Conservation (phyloP, 1,140 invertebrate species). For the Caenorhabditis brenneri region DNA sequence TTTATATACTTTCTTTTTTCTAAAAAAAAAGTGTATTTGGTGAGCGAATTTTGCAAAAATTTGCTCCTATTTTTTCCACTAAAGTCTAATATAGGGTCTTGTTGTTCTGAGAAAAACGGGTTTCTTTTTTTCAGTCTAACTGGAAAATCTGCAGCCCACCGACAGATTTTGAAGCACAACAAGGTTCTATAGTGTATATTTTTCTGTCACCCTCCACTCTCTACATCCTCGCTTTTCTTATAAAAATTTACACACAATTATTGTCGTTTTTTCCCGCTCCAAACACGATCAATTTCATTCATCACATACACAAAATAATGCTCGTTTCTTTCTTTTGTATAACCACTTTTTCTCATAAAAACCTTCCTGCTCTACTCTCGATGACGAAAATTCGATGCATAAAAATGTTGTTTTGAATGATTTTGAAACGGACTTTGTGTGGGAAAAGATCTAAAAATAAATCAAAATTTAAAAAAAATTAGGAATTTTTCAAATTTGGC, state of each 20-base stretch:
- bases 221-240: background rate
- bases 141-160: too few species aligned
- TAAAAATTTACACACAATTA: too few species aligned
- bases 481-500: constrained; percentile 36
- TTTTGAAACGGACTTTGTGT: too few species aligned
- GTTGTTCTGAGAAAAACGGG: background rate
- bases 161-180: too few species aligned
- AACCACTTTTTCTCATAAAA: background rate
- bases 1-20: too few species aligned
- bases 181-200: constrained; percentile 23
- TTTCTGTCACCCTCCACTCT: too few species aligned
- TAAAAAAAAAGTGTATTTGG: background rate
- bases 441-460: too few species aligned
- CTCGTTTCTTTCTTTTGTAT: background rate
- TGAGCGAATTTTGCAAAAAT: background rate
- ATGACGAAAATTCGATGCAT: too few species aligned
- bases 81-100: background rate
- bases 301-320: too few species aligned
- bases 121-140: background rate
- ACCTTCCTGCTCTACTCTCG: background rate
- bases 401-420: too few species aligned
- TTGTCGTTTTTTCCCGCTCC: background rate
- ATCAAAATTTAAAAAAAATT: background rate
- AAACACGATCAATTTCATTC: too few species aligned
- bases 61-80: background rate